Conservation (phyloP, 2,888 invertebrate genomes). For the Julus scandinavius region DNA sequence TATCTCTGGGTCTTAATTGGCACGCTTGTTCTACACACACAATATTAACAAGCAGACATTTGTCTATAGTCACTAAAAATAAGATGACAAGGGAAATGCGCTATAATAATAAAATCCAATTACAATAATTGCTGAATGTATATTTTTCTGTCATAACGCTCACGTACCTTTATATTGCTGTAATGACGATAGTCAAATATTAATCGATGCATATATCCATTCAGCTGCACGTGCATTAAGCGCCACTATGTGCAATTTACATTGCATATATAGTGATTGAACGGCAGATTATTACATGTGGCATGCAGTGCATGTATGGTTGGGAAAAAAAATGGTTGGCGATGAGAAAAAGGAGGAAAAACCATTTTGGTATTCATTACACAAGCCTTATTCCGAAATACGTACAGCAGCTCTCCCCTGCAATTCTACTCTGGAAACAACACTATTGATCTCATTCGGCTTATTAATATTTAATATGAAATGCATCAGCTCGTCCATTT, state of each 20-base stretch:
- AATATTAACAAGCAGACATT: background rate
- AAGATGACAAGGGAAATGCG: conserved; percentile 24
- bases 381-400: background rate
- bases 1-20: background rate
- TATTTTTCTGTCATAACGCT: background rate
- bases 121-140: conserved; percentile 40
- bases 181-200: conserved; percentile 22
- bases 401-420: background rate
- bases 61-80: conserved; percentile 14
- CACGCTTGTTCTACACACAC: background rate
- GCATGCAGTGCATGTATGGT: background rate
- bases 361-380: conserved; percentile 8
- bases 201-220: background rate
- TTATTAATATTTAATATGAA: conserved; percentile 43
- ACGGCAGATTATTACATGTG: background rate
- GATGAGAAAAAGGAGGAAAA: background rate
- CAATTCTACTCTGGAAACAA: conserved; percentile 15
- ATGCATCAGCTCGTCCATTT: conserved; percentile 36
- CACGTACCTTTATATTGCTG: background rate
- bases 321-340: background rate
- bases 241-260: background rate
- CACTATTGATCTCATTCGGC: conserved; percentile 35
- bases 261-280: background rate
- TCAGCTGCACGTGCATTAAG: background rate
- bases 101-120: conserved; percentile 32